Percentiles rank a stretch among this genome's conserved stretches.
Evolutionary conservation across 2,797 vertebrate genomes (phyloP).

Genomic region (Pterois miles): DNA sequence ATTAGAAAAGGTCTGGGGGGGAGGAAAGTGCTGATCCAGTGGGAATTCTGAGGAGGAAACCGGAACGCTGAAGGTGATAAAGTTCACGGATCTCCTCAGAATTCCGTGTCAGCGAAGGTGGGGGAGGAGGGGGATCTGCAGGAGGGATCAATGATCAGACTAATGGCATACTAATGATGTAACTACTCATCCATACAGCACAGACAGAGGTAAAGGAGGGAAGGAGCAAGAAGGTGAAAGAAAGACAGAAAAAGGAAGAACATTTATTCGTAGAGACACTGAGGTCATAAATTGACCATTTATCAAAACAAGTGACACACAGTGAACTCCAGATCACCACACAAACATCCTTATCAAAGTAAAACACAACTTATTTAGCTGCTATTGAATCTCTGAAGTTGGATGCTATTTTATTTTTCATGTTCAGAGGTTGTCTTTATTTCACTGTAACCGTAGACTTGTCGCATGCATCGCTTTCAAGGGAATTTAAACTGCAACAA

Average conservation of each 20-base stretch:
- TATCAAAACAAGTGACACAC: conserved; percentile 42
- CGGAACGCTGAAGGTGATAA: conserved; percentile 79
- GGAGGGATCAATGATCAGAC: conserved; percentile 79
- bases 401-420: background rate
- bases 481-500: background rate
- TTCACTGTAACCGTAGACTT: conserved; percentile 6
- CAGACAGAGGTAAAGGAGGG: background rate
- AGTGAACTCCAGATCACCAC: background rate
- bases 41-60: conserved; percentile 79
- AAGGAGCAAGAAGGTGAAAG: conserved; percentile 1
- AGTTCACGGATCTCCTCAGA: conserved; percentile 81
- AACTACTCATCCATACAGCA: conserved; percentile 62
- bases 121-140: conserved; percentile 41
- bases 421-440: conserved; percentile 3
- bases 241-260: conserved; percentile 1
- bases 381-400: background rate
- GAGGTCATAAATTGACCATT: conserved; percentile 40
- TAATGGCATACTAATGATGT: conserved; percentile 84
- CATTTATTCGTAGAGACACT: background rate
- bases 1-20: conserved; percentile 82
- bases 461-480: background rate
- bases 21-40: conserved; percentile 80
- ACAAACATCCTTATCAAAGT: conserved; percentile 21
- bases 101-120: conserved; percentile 74
- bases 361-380: conserved; percentile 12